phyloP scores from a whole-genome alignment of 2,113 vertebrate species.

The Callochromis pleurospilus region DNA sequence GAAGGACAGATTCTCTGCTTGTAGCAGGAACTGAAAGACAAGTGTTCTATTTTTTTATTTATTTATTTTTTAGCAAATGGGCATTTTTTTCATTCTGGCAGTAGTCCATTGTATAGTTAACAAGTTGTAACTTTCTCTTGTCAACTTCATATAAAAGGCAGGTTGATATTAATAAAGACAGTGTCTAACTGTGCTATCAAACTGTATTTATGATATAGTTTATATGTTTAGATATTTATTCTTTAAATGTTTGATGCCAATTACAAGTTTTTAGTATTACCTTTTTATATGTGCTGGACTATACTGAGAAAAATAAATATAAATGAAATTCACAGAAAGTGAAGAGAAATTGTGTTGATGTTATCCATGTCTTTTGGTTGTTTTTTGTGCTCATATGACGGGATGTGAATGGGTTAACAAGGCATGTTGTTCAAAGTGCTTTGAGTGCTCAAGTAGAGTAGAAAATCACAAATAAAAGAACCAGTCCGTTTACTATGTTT shows the following conservation, averaged over 20 bases:
- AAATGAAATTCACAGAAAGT: not conserved
- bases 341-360: not conserved
- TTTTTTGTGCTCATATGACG: not conserved
- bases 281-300: not conserved
- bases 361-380: not conserved
- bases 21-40: not conserved
- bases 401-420: not conserved
- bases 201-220: not conserved
- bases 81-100: not conserved
- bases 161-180: not conserved
- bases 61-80: not conserved
- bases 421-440: not conserved
- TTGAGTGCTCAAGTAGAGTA: not conserved
- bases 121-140: not conserved
- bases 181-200: not conserved
- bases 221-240: not conserved
- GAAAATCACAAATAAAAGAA: not conserved
- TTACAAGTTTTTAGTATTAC: not conserved
- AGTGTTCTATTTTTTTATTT: rapidly evolving
- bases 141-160: not conserved
- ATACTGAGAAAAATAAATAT: not conserved
- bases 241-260: not conserved
- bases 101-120: not conserved
- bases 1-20: not conserved
- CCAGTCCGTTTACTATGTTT: not conserved